These are phyloP conservation scores for Acipenser oxyrinchus DNA, from an alignment of 2,797 vertebrate species.

Conservation along the genomic window DNA sequence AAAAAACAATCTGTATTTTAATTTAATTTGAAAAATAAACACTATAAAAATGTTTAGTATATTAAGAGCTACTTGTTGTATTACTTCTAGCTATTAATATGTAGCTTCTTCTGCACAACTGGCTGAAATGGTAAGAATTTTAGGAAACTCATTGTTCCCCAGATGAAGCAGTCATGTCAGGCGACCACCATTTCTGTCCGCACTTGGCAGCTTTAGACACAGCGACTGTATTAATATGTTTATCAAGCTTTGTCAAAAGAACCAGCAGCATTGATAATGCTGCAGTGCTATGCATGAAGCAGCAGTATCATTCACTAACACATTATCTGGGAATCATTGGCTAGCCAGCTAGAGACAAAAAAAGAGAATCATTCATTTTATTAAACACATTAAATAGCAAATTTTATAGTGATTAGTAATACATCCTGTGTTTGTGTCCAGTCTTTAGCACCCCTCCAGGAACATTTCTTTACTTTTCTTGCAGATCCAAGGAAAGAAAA, in stretches of 20 bases:
- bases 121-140: not conserved
- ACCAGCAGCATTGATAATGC: constrained; percentile 14
- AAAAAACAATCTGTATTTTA: no score
- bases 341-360: constrained; percentile 5
- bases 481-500: not conserved
- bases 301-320: not conserved
- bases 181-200: constrained; percentile 10
- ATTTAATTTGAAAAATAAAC: no score
- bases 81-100: no score
- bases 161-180: constrained; percentile 18
- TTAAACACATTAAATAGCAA: constrained; percentile 18
- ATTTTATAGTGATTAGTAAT: constrained; percentile 12
- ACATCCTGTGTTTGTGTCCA: constrained; percentile 7
- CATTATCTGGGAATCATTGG: constrained; percentile 17
- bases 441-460: not conserved
- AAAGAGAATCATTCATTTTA: constrained; percentile 4
- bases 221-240: constrained; percentile 3
- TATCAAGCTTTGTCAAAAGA: constrained; percentile 18
- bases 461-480: not conserved
- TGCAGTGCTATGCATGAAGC: not conserved
- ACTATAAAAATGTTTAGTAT: no score
- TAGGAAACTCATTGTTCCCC: constrained; percentile 2
- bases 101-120: not conserved
- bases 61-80: no score
- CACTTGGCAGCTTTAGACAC: constrained; percentile 9